Percentiles rank a stretch among this genome's conserved stretches.
Evolutionary conservation across 2,113 vertebrate species (phyloP).

Genomic region (Machaerirhynchus nigripectus): DNA sequence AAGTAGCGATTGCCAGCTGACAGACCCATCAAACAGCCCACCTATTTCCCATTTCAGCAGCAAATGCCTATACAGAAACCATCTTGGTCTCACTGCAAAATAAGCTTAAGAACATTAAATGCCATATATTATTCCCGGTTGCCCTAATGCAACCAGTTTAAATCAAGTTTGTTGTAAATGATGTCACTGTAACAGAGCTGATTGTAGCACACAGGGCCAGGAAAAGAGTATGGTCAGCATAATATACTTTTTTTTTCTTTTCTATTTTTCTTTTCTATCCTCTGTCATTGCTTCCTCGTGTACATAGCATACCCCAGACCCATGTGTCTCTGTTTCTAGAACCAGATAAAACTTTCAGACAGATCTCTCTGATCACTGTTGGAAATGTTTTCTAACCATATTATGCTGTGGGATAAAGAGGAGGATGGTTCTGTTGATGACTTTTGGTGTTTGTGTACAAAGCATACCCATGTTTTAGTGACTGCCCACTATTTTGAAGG

Average conservation of each 20-base stretch:
- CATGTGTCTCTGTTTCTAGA: neutral
- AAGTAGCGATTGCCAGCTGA: slow-evolving; percentile 17
- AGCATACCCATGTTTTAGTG: neutral
- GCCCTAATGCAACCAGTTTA: neutral
- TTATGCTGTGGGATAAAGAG: neutral
- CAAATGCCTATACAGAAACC: slow-evolving; percentile 34
- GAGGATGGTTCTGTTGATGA: neutral
- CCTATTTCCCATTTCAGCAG: slow-evolving; percentile 44
- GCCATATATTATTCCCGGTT: neutral
- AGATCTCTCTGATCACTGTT: neutral
- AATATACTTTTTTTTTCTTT: neutral
- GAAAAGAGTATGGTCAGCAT: neutral
- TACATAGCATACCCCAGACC: neutral
- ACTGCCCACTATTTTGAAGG: neutral
- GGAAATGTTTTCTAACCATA: neutral
- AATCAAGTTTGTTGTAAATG: slow-evolving; percentile 20
- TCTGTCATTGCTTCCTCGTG: neutral
- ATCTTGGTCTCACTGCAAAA: slow-evolving; percentile 1
- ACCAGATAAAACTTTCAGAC: neutral
- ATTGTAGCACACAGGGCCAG: neutral
- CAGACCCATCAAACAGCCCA: slow-evolving; percentile 57
- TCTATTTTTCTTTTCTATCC: too few species aligned
- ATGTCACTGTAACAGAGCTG: neutral
- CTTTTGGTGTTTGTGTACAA: neutral
- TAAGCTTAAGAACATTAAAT: slow-evolving; percentile 9